A percentile compares a stretch with the other conserved stretches of the same genome.
These are phyloP conservation scores for Naja naja DNA, from an alignment of 2,113 vertebrate genomes.

Conservation along the genomic window DNA sequence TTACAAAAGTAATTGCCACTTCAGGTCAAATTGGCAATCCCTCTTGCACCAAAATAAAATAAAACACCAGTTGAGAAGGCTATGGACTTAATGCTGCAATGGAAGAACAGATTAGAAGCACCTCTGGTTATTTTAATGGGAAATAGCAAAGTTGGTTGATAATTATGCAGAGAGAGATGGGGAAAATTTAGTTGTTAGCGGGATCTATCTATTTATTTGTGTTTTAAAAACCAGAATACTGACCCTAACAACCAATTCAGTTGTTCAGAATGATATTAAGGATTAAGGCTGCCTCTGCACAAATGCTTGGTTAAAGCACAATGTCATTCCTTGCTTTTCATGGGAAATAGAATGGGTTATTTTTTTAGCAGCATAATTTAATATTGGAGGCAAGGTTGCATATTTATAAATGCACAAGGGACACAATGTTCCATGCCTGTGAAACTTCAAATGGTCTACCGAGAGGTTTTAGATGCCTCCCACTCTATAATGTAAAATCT, in stretches of 20 bases:
- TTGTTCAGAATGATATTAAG: not conserved
- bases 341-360: not conserved
- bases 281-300: not conserved
- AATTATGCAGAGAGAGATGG: not conserved
- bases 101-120: not conserved
- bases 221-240: not conserved
- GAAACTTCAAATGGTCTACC: not conserved
- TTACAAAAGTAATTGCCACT: not conserved
- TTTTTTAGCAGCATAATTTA: not conserved
- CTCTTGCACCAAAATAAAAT: not conserved
- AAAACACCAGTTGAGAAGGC: not conserved
- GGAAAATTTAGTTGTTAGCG: not conserved
- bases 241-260: not conserved
- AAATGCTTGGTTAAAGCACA: not conserved
- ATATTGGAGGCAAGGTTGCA: not conserved
- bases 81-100: not conserved
- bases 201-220: not conserved
- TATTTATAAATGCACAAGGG: not conserved
- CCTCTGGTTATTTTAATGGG: not conserved
- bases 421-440: not conserved
- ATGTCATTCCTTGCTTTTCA: not conserved
- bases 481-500: not conserved
- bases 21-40: not conserved
- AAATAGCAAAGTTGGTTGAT: not conserved
- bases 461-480: not conserved